Evolutionary conservation across 2,113 vertebrate genomes (phyloP), one percentile per base, ranked within the genome.

Genomic region (Oreochromis aureus): DNA sequence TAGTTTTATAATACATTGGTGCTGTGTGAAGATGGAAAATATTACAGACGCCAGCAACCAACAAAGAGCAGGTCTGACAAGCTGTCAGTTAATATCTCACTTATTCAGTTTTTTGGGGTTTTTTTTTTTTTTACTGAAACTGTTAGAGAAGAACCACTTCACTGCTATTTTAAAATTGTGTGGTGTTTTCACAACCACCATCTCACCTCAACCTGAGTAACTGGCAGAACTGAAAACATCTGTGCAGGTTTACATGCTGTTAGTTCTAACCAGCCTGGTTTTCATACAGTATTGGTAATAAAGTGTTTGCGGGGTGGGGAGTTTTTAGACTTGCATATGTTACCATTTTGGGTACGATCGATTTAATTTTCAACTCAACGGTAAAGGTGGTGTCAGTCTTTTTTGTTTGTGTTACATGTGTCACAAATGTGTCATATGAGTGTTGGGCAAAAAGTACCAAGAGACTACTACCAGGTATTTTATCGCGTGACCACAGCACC

Each of bases 401-500:
- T 0, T 2, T 15, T 7, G 1, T 8, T 5, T 22, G 11, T 13
- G 6, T 22, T 2, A 7, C 10, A 32, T 34, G 58, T 32, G 27
- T 34, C 30, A 34, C 58, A 61, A 6, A 44, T 73, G 66, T 73
- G 39, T 73, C 13, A 10, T 4, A 15, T 2, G 30, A 63, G 9
- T 63, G 30, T 46, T 73, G 69, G 19, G 27, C 32, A 61, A 55
- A 46, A 83, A 71, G 24, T 15, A 19, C 44, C n/a, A 11, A 19
- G 16, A 4, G 32, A 32, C 34, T 7, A 39, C 2, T 58, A 18
- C 32, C 15, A 32, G 22, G 24, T 36, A 63, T 63, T 63, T 63
- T 63, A 63, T 36, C 0, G 0, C 6, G 0, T 63, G 59, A 36
- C 32, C 32, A 63, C 59, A 63, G 30, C 30, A 27, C 0, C 22